Percentiles rank a stretch among this genome's conserved stretches.
Evolutionary conservation across 2,797 vertebrate genomes (phyloP).

Genomic region (Aulostomus chinensis): DNA sequence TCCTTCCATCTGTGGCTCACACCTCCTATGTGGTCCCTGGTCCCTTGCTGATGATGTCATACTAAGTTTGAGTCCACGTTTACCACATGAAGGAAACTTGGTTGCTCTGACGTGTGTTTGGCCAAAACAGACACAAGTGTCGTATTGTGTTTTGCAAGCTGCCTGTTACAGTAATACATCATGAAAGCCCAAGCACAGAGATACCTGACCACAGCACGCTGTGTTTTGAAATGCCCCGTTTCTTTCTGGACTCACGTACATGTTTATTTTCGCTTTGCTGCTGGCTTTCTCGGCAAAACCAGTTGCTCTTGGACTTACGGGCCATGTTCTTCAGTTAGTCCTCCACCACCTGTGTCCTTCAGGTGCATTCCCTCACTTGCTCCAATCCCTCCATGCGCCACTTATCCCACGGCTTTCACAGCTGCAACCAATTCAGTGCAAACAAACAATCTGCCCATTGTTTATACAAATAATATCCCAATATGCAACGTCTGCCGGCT

Average conservation of each 20-base stretch:
- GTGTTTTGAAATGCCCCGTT: slow-evolving; percentile 41
- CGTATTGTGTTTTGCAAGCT: slow-evolving; percentile 30
- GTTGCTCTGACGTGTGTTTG: slow-evolving; percentile 33
- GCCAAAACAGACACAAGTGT: slow-evolving; percentile 53
- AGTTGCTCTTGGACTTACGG: neutral
- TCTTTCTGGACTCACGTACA: slow-evolving; percentile 16
- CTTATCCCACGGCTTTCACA: slow-evolving; percentile 38
- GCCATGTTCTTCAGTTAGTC: slow-evolving; percentile 2
- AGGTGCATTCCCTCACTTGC: slow-evolving; percentile 42
- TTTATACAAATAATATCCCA: slow-evolving; percentile 73
- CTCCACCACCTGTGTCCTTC: slow-evolving; percentile 59
- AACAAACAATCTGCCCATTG: slow-evolving; percentile 71
- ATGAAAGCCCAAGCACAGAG: slow-evolving; percentile 30
- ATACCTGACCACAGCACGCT: slow-evolving; percentile 42
- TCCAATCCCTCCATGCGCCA: slow-evolving; percentile 10
- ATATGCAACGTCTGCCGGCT: slow-evolving; percentile 57
- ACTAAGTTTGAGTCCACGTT: slow-evolving; percentile 36
- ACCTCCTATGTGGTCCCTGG: slow-evolving; percentile 59
- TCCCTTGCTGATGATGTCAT: slow-evolving; percentile 61
- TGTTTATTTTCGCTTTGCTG: slow-evolving; percentile 34
- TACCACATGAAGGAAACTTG: slow-evolving; percentile 57
- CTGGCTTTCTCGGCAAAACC: slow-evolving; percentile 15
- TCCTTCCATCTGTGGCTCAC: slow-evolving; percentile 56
- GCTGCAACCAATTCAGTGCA: slow-evolving; percentile 46
- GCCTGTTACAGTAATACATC: slow-evolving; percentile 34